Percentiles rank a stretch among this genome's conserved stretches.
Conservation (phyloP, 2,888 invertebrate genomes). For the Nebria brevicollis region DNA sequence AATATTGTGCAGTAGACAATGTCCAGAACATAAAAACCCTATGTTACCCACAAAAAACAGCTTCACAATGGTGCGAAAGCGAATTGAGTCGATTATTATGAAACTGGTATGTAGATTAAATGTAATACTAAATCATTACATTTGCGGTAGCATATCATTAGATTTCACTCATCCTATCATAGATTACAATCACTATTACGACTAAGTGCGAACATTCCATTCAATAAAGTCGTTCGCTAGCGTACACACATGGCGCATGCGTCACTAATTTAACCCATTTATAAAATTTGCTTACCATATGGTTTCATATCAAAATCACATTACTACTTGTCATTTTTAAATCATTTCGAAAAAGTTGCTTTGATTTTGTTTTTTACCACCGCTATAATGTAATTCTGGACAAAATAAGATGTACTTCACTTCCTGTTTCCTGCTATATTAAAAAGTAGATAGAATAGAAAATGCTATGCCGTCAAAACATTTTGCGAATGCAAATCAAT, state of each 20-base stretch:
- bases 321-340: too few species aligned
- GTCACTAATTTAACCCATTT: background rate
- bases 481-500: too few species aligned
- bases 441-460: too few species aligned
- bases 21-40: conserved; percentile 21
- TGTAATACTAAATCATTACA: conserved; percentile 26
- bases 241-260: background rate
- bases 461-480: too few species aligned
- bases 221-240: background rate
- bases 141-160: conserved; percentile 36
- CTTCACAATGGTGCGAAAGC: conserved; percentile 56
- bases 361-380: too few species aligned
- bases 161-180: conserved; percentile 17
- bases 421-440: too few species aligned
- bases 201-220: conserved; percentile 2
- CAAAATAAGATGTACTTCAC: too few species aligned
- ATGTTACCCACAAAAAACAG: conserved; percentile 47
- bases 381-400: too few species aligned
- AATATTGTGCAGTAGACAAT: conserved; percentile 9
- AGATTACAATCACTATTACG: background rate
- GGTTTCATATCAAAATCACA: background rate
- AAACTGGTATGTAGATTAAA: conserved; percentile 57
- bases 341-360: too few species aligned
- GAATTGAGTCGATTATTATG: conserved; percentile 55
- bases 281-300: background rate